phyloP scores from a whole-genome alignment of 2,888 invertebrate species.

The Trachelus tabidus region DNA sequence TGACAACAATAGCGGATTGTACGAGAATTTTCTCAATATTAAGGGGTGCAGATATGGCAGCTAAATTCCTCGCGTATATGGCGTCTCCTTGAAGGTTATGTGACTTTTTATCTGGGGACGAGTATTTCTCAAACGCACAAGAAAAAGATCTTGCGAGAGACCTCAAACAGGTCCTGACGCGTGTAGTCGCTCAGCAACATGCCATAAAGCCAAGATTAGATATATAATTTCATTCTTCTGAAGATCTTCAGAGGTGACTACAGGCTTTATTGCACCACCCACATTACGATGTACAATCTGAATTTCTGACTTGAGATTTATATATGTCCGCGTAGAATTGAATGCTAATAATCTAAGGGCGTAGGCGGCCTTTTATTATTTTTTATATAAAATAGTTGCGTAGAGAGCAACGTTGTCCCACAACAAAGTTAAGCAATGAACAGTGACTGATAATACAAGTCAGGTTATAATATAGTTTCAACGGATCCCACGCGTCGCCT shows the following conservation, averaged over 20 bases:
- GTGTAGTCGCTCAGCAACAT: not conserved
- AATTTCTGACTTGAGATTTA: not conserved
- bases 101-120: not conserved
- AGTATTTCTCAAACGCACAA: not conserved
- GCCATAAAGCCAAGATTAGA: constrained; percentile 14
- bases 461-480: not conserved
- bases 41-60: not conserved
- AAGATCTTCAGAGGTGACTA: not conserved
- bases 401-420: not conserved
- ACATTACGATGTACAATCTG: not conserved
- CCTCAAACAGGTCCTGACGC: not conserved
- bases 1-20: not conserved
- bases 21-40: not conserved
- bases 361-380: not conserved
- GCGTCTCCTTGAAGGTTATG: not conserved
- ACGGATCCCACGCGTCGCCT: not conserved
- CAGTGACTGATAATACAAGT: not conserved
- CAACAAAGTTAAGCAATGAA: not conserved
- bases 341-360: not conserved
- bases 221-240: not conserved
- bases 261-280: not conserved
- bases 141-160: not conserved
- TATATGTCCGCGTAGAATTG: not conserved
- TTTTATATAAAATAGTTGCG: not conserved
- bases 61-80: not conserved